Percentiles rank a stretch among this genome's conserved stretches.
These are phyloP conservation scores for Ptilonorhynchus violaceus DNA, from an alignment of 2,113 vertebrate species.

Conservation along the genomic window DNA sequence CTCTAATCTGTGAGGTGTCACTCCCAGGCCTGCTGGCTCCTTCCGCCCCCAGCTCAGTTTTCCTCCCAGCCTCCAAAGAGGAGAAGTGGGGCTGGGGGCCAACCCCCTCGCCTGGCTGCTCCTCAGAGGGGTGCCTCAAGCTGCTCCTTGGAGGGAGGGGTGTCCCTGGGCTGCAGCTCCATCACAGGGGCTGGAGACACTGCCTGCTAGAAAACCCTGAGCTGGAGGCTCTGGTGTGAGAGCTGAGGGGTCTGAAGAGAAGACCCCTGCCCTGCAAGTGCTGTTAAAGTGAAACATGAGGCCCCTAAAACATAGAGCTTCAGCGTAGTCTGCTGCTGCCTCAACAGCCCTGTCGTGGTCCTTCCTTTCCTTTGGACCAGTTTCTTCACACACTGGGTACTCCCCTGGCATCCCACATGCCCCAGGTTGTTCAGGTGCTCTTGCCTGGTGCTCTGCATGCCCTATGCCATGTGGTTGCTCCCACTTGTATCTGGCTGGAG, in stretches of 20 bases:
- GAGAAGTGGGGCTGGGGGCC: background rate
- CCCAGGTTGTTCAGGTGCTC: background rate
- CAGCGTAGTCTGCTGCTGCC: background rate
- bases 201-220: background rate
- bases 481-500: accelerated
- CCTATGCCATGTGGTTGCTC: background rate
- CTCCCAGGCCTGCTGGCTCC: conserved; percentile 58
- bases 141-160: background rate
- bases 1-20: conserved; percentile 74
- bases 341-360: background rate
- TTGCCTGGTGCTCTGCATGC: background rate
- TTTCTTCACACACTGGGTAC: background rate
- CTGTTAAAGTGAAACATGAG: background rate
- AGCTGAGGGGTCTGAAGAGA: background rate
- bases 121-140: background rate
- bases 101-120: background rate
- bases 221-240: background rate
- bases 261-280: background rate
- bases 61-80: background rate
- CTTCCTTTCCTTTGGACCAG: background rate
- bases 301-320: background rate
- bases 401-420: background rate
- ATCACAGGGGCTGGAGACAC: background rate
- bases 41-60: conserved; percentile 61
- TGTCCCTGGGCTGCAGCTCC: background rate